Percentiles rank a stretch among this genome's conserved stretches.
Conservation (phyloP, 1,140 invertebrate genomes). For the Coboldia fuscipes region DNA sequence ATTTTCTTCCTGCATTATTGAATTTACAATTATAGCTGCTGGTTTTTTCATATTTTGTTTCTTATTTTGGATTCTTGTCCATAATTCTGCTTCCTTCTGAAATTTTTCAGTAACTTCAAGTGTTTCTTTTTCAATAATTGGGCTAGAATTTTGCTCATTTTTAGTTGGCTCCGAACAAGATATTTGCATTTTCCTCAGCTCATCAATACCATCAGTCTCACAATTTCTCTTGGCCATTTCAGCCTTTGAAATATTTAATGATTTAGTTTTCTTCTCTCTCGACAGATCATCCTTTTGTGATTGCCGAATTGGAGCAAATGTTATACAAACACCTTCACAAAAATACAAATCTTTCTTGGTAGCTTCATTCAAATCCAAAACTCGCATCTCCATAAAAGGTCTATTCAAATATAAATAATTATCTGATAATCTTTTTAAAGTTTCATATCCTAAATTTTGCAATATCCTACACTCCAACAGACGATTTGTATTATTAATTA, state of each 20-base stretch:
- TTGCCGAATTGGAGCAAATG: constrained; percentile 14
- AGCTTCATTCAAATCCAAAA: constrained; percentile 28
- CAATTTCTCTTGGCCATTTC: too few species aligned
- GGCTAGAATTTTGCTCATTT: too few species aligned
- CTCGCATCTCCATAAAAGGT: constrained; percentile 26
- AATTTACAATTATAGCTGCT: background rate
- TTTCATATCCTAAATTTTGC: constrained; percentile 30
- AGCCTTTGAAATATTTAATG: too few species aligned
- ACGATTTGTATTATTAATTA: constrained; percentile 35
- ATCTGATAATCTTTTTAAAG: constrained; percentile 29
- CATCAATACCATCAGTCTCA: too few species aligned
- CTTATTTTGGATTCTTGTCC: too few species aligned
- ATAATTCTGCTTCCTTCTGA: too few species aligned
- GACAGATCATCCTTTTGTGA: too few species aligned
- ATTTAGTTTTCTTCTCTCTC: background rate
- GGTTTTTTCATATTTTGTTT: background rate
- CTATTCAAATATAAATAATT: constrained; percentile 12
- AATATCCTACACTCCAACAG: constrained; percentile 33
- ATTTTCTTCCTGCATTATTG: too few species aligned
- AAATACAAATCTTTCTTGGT: constrained; percentile 24
- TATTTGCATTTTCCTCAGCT: too few species aligned
- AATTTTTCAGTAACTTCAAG: too few species aligned
- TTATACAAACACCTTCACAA: constrained; percentile 22
- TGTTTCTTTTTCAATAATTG: too few species aligned
- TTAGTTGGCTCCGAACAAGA: too few species aligned